Evolutionary conservation across 2,888 invertebrate genomes (phyloP), one percentile per base, ranked within the genome.

Genomic region (Coelinius sp.): DNA sequence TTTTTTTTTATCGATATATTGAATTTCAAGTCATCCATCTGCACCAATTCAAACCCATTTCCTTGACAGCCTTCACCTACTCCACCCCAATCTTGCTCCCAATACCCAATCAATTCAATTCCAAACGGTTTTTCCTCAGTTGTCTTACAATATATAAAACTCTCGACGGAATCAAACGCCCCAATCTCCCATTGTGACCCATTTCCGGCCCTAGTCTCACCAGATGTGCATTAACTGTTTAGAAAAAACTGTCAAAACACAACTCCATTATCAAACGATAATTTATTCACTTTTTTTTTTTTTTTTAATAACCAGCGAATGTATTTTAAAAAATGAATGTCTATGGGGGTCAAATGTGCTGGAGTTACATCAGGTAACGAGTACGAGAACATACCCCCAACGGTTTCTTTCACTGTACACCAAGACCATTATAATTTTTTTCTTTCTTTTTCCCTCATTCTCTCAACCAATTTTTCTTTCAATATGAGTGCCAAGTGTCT

Each of bases 121-220:
- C 27, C 59, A 31, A 59, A 59, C 59, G 59, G 59, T 59, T 59
- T 53, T 53, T 59, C 59, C 12, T 31, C 17, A 35, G 31, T 59
- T 59, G 59, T 59, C 59, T 59, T 27, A 17, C 27, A 31, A 31
- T n/a, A n/a, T n/a, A n/a, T n/a, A n/a, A n/a, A n/a, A n/a, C 27
- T n/a, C 17, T 17, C 6, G 35, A 31, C 59, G 59, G 59, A 59
- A 59, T 59, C 59, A 59, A 35, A n/a, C 24, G 25, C 53, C 25
- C 25, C 24, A 25, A 59, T 31, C 17, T n/a, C 35, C 14, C 35
- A 59, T 59, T 59, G 59, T 59, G 59, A 31, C 17, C 17, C 10
- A 17, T 27, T 59, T 78, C 78, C 74, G 73, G 72, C n/a, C n/a
- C n/a, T n/a, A 65, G 71, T 73, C 72, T 62, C 66, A 72, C 68